Evolutionary conservation across 2,797 vertebrate genomes (phyloP).

Genomic region (Typhlichthys subterraneus): DNA sequence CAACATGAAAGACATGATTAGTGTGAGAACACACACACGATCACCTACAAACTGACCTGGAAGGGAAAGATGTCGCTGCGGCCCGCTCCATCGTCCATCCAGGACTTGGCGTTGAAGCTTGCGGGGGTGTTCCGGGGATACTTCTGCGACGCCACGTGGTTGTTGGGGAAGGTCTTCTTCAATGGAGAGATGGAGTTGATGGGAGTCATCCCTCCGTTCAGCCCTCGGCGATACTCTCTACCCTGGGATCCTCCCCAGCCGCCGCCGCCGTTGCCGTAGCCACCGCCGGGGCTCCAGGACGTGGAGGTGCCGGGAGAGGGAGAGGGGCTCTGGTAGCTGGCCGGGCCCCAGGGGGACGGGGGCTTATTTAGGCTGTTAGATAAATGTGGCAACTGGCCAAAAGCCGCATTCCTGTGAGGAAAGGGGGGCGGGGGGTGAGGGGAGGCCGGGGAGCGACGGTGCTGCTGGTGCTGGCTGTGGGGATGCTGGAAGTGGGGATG

Average conservation of each 20-base stretch:
- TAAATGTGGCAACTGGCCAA: conserved; percentile 96
- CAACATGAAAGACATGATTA: background rate
- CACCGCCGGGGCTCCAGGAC: conserved; percentile 96
- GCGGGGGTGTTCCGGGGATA: conserved; percentile 91
- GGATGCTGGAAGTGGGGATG: conserved; percentile 94
- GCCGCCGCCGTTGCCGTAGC: conserved; percentile 87
- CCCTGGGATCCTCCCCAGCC: conserved; percentile 95
- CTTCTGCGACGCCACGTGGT: conserved; percentile 96
- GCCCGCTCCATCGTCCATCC: conserved; percentile 96
- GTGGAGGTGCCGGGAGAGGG: conserved; percentile 90
- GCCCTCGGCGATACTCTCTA: conserved; percentile 93
- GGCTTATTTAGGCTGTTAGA: conserved; percentile 98
- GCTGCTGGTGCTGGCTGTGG: conserved; percentile 97
- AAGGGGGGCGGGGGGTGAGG: conserved; percentile 87
- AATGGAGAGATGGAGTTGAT: conserved; percentile 98
- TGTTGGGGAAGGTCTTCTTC: conserved; percentile 99
- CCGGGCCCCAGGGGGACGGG: conserved; percentile 93
- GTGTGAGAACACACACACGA: background rate
- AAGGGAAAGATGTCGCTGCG: conserved; percentile 98
- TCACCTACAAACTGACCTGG: conserved; percentile 84
- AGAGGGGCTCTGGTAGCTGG: conserved; percentile 96
- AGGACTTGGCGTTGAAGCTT: conserved; percentile 96
- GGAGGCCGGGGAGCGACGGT: conserved; percentile 95
- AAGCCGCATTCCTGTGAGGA: conserved; percentile 90
- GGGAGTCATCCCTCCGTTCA: conserved; percentile 94